Conservation (phyloP, 2,888 invertebrate genomes). For the Octonoba sinensis region DNA sequence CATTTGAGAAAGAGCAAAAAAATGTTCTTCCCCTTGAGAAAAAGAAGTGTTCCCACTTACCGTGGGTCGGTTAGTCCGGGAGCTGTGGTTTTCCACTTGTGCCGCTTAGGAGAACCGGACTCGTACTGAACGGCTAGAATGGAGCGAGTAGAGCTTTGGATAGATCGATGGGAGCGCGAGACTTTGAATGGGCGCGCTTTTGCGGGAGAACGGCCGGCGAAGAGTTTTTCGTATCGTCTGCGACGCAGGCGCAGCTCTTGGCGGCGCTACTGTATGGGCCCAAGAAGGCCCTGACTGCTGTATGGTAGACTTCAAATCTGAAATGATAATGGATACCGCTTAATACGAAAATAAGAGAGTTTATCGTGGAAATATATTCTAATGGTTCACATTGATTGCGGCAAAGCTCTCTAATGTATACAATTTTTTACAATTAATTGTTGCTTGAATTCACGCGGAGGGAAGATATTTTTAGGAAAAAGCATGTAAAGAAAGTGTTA, state of each 20-base stretch:
- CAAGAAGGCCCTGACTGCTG: not conserved
- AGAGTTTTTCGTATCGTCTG: conserved; percentile 6
- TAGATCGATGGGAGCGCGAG: conserved; percentile 51
- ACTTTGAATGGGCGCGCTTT: conserved; percentile 57
- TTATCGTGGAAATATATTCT: no score
- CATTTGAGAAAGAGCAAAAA: no score
- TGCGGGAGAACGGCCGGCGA: conserved; percentile 30
- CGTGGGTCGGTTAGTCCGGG: conserved; percentile 29
- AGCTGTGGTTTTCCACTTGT: conserved; percentile 20
- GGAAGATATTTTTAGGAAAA: no score
- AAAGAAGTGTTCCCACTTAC: conserved; percentile 39
- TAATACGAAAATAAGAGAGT: conserved; percentile 1
- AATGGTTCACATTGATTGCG: no score
- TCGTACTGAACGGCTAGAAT: conserved; percentile 37
- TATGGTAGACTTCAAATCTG: no score
- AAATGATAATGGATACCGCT: not conserved
- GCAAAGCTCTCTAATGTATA: no score
- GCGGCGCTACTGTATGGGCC: conserved; percentile 19
- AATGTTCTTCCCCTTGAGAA: not conserved
- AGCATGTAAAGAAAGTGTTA: no score
- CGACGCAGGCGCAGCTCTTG: not conserved
- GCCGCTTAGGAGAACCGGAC: conserved; percentile 18
- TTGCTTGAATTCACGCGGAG: no score
- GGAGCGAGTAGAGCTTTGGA: not conserved
- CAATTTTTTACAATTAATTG: no score